A percentile compares a stretch with the other conserved stretches of the same genome.
Evolutionary conservation across 1,140 invertebrate species (phyloP).

Genomic region (Pogonomyrmex californicus): DNA sequence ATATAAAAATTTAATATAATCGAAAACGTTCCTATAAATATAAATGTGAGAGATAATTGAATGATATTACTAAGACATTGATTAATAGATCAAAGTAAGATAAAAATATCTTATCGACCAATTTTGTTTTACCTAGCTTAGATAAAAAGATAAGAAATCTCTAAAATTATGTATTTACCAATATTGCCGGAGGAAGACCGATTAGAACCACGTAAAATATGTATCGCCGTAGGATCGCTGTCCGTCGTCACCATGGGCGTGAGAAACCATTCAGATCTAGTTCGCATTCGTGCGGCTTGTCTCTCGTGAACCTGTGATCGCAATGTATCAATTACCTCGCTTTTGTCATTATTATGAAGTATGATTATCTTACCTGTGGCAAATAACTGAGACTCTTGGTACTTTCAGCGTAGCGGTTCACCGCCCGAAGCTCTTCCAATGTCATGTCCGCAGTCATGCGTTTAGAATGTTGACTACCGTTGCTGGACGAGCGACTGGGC

Average conservation of each 20-base stretch:
- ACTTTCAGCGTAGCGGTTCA: conserved; percentile 96
- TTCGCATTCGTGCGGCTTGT: conserved; percentile 97
- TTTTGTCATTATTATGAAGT: background rate
- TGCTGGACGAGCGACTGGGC: conserved; percentile 90
- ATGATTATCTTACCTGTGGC: conserved; percentile 91
- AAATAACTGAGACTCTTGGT: conserved; percentile 96
- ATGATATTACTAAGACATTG: background rate
- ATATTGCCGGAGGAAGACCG: conserved; percentile 86
- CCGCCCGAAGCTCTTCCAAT: conserved; percentile 93
- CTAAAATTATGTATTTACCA: conserved; percentile 77
- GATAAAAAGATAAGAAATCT: background rate
- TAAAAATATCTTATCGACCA: background rate
- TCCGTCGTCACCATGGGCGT: conserved; percentile 89
- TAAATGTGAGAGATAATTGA: background rate
- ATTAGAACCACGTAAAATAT: conserved; percentile 86
- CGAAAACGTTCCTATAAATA: background rate
- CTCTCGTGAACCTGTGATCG: conserved; percentile 94
- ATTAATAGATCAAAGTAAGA: background rate
- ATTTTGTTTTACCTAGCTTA: background rate
- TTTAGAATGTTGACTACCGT: conserved; percentile 88
- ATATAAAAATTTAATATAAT: background rate
- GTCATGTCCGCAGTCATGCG: conserved; percentile 86
- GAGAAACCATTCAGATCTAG: conserved; percentile 97
- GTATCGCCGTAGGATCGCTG: conserved; percentile 86
- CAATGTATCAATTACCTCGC: background rate